These are phyloP conservation scores for Pristionchus arcanus DNA, from an alignment of 2,888 invertebrate genomes.

Conservation along the genomic window DNA sequence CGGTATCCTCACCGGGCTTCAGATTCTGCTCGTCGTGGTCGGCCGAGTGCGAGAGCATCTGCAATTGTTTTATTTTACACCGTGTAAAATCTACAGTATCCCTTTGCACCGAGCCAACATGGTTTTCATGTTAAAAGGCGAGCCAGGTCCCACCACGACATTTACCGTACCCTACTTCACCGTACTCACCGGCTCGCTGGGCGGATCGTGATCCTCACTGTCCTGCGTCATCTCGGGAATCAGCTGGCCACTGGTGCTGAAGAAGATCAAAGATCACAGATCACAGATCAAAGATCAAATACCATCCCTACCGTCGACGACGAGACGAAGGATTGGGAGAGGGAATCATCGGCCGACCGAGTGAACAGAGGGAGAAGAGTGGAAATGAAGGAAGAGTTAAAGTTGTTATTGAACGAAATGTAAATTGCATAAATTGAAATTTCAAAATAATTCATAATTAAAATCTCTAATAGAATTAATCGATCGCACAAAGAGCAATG, in stretches of 20 bases:
- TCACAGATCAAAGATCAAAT: not conserved
- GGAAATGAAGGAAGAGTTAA: not conserved
- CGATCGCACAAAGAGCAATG: too few species aligned
- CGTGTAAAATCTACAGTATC: too few species aligned
- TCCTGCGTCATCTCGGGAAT: not conserved
- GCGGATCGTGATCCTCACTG: not conserved
- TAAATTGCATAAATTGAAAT: not conserved
- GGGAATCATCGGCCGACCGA: conserved; percentile 7
- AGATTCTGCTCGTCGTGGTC: not conserved
- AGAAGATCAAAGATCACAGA: not conserved
- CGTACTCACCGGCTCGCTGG: conserved; percentile 1
- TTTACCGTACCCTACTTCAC: not conserved
- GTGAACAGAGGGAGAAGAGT: not conserved
- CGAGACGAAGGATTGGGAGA: not conserved
- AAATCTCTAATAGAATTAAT: too few species aligned
- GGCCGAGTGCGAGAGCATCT: conserved; percentile 37
- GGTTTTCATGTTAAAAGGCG: too few species aligned
- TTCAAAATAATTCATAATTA: too few species aligned
- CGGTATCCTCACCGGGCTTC: not conserved
- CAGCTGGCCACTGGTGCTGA: not conserved
- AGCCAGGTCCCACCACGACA: not conserved
- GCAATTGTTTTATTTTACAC: too few species aligned
- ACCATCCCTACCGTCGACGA: not conserved
- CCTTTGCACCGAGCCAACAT: not conserved
- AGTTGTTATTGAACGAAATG: not conserved